Evolutionary conservation across 2,888 invertebrate species (phyloP), one percentile per base, ranked within the genome.

Genomic region (Poecilus cupreus): DNA sequence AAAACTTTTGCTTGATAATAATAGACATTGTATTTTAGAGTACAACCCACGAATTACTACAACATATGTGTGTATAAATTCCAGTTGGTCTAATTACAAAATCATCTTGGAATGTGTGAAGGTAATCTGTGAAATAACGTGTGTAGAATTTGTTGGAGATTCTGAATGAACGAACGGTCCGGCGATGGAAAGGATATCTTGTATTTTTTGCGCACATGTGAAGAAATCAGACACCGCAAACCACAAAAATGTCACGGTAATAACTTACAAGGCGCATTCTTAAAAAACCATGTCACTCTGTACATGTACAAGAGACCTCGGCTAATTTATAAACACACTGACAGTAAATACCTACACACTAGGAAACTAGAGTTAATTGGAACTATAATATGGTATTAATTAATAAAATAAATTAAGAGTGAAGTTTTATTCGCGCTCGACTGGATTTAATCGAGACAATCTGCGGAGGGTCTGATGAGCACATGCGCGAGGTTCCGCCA

Each of bases 201-300:
- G 22, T 54, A 54, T 54, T 54, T 54, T 54, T 54, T 54, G 54
- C 54, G 49, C 49, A 49, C 49, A 49, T 49, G 18, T 54, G 20
- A 22, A 54, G 57, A 39, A 57, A 75, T 75, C 51, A 39, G 37
- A 78, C 20, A 64, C 78, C 64, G 24, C 78, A 64, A 60, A 78
- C 78, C 78, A 78, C 78, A 78, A 57, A 78, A 60, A 78, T 78
- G 78, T 46, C 78, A 26, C 24, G 64, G 57, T 57, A 46, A 64
- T 78, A 46, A 43, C n/a, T 78, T 78, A 64, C 20, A 0, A 1
- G 22, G 37, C 49, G 18, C 49, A 11, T 49, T 26, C 46, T 16
- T 32, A 74, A 74, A 49, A 49, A 74, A 24, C 37, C 22, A 43
- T 20, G 72, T 72, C 72, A 46, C 16, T 24, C 16, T 24, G 16